Base-by-base conservation (phyloP, 2,888 invertebrate species). In the Patella ulyssiponensis region DNA sequence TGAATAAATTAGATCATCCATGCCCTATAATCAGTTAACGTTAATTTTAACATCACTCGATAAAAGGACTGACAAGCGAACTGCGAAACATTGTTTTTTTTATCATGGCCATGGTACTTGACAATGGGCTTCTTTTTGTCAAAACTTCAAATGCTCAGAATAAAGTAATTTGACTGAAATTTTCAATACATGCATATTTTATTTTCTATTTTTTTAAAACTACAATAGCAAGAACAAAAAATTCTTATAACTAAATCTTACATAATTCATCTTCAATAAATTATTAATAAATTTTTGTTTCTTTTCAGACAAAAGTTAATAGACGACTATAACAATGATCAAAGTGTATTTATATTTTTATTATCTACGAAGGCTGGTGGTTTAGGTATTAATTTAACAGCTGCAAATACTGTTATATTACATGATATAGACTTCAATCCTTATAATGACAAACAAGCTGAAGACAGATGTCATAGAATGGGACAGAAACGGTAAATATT, bases 361-460 rank as follows among this genome's bases (percentile, higher is more conserved):
- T 92, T 98, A 86, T 97, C 98, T 7, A 98, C 98, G 0, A 94
- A 94, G 90, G 98, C 98, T 0, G 98, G 98, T 54, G 99, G 98
- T 27, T 80, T 90, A 54, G 91, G 92, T 23, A 92, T 92, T 82
- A 92, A 92, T 80, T 82, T 92, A 75, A 90, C 91, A 1, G 95
- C 97, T 0, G 98, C 99, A 0, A 98, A 98, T 93, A 96, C 96
- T 15, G 98, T 98, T 84, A 95, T 98, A 86, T 95, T 99, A 83
- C 98, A 99, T 91, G 99, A 99, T 90, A 97, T 98, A 74, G 99
- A 99, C 93, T 98, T 97, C 92, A 99, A 99, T 93, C 98, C 98
- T 0, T 98, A 98, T 92, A 98, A 98, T 91, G 98, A 99, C 92
- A 98, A 98, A 84, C 94, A 98, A 92, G 98, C 98, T 0, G 98